A percentile compares a stretch with the other conserved stretches of the same genome.
These are phyloP conservation scores for Tetraodon nigroviridis DNA, from an alignment of 2,113 vertebrate species.

Conservation along the genomic window DNA sequence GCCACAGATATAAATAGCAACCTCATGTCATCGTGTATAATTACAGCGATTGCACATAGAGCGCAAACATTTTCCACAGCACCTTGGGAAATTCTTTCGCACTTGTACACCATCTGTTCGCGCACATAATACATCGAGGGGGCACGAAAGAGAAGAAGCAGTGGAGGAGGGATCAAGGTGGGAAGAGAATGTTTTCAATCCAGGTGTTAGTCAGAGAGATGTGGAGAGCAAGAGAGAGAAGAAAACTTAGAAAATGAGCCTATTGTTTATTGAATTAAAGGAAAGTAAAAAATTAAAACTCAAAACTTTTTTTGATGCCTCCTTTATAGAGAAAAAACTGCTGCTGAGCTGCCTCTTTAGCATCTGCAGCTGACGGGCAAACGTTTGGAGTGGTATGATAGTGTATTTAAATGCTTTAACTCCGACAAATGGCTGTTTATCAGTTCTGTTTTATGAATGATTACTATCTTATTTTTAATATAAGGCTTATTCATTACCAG, in stretches of 20 bases:
- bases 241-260: neutral
- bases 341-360: too few relatives aligned
- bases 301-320: neutral
- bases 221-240: neutral
- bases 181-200: neutral
- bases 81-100: slow-evolving; percentile 25
- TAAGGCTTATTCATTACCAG: slow-evolving; percentile 43
- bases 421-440: too few relatives aligned
- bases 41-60: slow-evolving; percentile 2
- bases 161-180: slow-evolving; percentile 20
- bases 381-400: too few relatives aligned
- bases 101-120: slow-evolving; percentile 45
- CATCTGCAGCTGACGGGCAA: too few relatives aligned
- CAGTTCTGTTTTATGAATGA: slow-evolving; percentile 4
- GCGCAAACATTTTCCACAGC: slow-evolving; percentile 32
- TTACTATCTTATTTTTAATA: slow-evolving; percentile 39
- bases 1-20: slow-evolving; percentile 43
- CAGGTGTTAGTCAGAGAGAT: slow-evolving; percentile 23
- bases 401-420: too few relatives aligned
- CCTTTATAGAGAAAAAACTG: too few relatives aligned
- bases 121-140: neutral
- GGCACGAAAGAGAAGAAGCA: neutral
- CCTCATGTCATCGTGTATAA: slow-evolving; percentile 22
- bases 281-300: neutral
- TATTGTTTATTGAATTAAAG: slow-evolving; percentile 1